A percentile compares a stretch with the other conserved stretches of the same genome.
These are phyloP conservation scores for Dromaius novaehollandiae DNA, from an alignment of 2,113 vertebrate species.

Conservation along the genomic window DNA sequence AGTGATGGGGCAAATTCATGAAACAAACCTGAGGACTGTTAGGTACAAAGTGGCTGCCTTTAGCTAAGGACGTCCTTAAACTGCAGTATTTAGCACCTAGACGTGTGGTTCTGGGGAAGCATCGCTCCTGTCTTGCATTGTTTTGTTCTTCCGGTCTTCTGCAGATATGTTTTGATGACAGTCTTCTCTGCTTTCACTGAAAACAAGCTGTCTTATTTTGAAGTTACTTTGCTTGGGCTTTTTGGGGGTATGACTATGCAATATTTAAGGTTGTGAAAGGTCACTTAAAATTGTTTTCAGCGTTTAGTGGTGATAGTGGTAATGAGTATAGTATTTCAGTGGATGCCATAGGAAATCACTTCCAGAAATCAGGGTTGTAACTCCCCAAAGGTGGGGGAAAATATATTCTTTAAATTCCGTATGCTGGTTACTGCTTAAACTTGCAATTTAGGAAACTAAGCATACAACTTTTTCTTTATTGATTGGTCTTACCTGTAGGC, in stretches of 20 bases:
- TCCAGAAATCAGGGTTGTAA: neutral
- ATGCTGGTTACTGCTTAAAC: neutral
- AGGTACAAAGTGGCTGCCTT: fast-evolving
- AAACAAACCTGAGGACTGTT: neutral
- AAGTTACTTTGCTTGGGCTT: neutral
- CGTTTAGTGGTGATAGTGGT: neutral
- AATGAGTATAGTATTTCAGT: neutral
- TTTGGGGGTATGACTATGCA: neutral
- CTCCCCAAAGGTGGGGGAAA: neutral
- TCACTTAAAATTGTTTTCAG: neutral
- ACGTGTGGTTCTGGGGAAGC: neutral
- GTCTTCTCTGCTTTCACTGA: neutral
- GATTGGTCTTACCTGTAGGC: fast-evolving
- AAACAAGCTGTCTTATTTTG: fast-evolving
- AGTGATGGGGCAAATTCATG: fast-evolving
- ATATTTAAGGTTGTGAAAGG: neutral
- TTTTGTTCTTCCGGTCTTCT: neutral
- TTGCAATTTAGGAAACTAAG: neutral
- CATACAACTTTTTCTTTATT: neutral
- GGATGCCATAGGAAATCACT: neutral
- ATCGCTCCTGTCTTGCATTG: fast-evolving
- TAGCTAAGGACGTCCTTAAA: neutral
- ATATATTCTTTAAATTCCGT: neutral
- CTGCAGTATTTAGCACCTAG: neutral
- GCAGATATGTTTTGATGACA: neutral